Percentiles rank a stretch among this genome's conserved stretches.
phyloP scores from a whole-genome alignment of 2,888 invertebrate genomes.

The Aleiodes testaceus region DNA sequence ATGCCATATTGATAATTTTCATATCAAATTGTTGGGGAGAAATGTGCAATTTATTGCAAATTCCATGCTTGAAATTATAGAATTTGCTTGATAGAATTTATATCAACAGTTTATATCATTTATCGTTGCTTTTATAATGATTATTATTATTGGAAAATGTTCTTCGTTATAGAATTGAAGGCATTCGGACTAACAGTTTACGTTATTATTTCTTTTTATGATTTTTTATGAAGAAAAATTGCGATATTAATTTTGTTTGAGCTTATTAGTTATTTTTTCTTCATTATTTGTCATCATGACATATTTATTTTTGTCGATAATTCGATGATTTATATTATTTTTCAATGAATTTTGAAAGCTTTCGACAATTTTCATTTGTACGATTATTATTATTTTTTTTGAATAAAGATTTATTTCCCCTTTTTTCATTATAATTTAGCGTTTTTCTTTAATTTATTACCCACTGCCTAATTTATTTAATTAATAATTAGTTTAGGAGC shows the following conservation, averaged over 20 bases:
- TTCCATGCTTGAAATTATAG: conserved; percentile 2
- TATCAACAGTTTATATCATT: conserved; percentile 19
- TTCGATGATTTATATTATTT: conserved; percentile 8
- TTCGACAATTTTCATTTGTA: conserved; percentile 3
- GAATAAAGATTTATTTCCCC: conserved; percentile 20
- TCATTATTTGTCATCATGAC: conserved; percentile 5
- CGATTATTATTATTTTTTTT: conserved; percentile 10
- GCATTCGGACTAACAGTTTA: conserved; percentile 7
- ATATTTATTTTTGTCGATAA: conserved; percentile 24
- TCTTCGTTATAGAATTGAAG: background rate
- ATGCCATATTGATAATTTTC: conserved; percentile 20
- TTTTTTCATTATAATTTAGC: background rate
- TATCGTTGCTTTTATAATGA: conserved; percentile 27
- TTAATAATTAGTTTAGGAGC: background rate
- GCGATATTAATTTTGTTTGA: conserved; percentile 15
- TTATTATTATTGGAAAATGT: conserved; percentile 5
- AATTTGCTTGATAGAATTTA: conserved; percentile 21
- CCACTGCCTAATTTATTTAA: too few species aligned
- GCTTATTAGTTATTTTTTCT: conserved; percentile 15
- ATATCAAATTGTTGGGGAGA: background rate
- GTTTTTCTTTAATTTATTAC: background rate
- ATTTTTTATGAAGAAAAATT: background rate
- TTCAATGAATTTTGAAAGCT: background rate
- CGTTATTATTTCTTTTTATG: background rate
- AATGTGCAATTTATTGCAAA: conserved; percentile 3